Conservation (phyloP, 2,797 vertebrate species). For the Danio albolineatus region DNA sequence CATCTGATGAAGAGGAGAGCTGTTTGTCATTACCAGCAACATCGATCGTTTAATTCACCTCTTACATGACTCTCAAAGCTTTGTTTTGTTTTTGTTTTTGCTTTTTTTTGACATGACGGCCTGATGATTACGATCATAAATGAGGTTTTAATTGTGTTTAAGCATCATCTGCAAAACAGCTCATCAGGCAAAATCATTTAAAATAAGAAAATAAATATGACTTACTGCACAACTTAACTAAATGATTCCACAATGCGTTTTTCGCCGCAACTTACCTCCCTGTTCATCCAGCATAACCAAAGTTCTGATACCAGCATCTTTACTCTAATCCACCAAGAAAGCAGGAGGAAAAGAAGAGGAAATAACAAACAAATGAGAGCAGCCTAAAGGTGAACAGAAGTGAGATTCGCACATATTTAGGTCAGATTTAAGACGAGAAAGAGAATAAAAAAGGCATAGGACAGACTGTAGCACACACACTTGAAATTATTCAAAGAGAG, state of each 20-base stretch:
- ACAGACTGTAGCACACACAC: not conserved
- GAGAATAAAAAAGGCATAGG: slow-evolving; percentile 23
- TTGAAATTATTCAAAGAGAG: not conserved
- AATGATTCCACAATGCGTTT: slow-evolving; percentile 17
- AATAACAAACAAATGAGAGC: slow-evolving; percentile 37
- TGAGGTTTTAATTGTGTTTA: not conserved
- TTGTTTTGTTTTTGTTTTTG: not conserved
- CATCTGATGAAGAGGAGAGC: slow-evolving; percentile 52
- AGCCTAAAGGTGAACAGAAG: slow-evolving; percentile 33
- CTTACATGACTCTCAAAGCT: slow-evolving; percentile 30
- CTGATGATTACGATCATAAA: slow-evolving; percentile 22
- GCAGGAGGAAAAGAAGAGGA: slow-evolving; percentile 55
- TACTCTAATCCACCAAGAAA: slow-evolving; percentile 86
- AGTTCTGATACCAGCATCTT: slow-evolving; percentile 99
- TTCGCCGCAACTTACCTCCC: slow-evolving; percentile 89
- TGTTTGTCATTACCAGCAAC: slow-evolving; percentile 66
- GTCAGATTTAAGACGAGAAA: slow-evolving; percentile 28
- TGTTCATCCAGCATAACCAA: slow-evolving; percentile 99
- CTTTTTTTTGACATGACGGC: slow-evolving; percentile 45
- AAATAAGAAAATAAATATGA: slow-evolving; percentile 13
- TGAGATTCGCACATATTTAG: slow-evolving; percentile 20
- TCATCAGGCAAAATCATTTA: slow-evolving; percentile 5
- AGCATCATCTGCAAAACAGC: not conserved
- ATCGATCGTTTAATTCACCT: slow-evolving; percentile 55
- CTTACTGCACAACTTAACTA: slow-evolving; percentile 24